Evolutionary conservation across 2,797 vertebrate genomes (phyloP).

Genomic region (Acanthurus tractus): DNA sequence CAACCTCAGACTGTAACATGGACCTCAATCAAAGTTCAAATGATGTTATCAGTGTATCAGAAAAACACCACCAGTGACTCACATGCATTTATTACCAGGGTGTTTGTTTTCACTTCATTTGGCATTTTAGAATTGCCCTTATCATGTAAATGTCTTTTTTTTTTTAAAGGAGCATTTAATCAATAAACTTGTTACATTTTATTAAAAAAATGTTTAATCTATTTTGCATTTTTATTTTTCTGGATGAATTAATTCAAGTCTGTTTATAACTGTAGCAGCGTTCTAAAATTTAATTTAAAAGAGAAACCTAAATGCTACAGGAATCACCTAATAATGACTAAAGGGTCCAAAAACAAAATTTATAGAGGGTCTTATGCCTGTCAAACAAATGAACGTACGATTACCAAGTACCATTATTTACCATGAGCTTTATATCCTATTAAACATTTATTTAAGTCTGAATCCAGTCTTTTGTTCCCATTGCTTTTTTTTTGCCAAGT

Average conservation of each 20-base stretch:
- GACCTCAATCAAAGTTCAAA: slow-evolving; percentile 71
- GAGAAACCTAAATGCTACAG: neutral
- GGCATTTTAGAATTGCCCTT: slow-evolving; percentile 53
- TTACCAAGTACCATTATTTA: neutral
- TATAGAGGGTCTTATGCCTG: neutral
- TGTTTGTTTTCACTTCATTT: slow-evolving; percentile 29
- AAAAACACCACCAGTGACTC: slow-evolving; percentile 71
- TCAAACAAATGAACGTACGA: slow-evolving; percentile 3
- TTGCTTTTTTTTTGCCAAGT: slow-evolving; percentile 19
- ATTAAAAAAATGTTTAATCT: neutral
- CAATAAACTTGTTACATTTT: slow-evolving; percentile 1
- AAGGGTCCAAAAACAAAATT: no score
- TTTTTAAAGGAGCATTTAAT: slow-evolving; percentile 26
- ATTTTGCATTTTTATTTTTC: neutral
- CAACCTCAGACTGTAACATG: slow-evolving; percentile 53
- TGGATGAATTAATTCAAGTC: slow-evolving; percentile 5
- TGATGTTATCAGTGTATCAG: slow-evolving; percentile 59
- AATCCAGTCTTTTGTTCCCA: neutral
- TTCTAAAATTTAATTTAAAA: neutral
- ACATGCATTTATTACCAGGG: slow-evolving; percentile 44
- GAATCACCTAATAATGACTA: no score
- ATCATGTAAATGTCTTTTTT: slow-evolving; percentile 17
- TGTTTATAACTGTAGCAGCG: neutral
- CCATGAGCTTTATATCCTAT: slow-evolving; percentile 1
- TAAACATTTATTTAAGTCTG: slow-evolving; percentile 28